Base-by-base conservation (phyloP, 1,140 invertebrate genomes). In the Scylla paramamosain region DNA sequence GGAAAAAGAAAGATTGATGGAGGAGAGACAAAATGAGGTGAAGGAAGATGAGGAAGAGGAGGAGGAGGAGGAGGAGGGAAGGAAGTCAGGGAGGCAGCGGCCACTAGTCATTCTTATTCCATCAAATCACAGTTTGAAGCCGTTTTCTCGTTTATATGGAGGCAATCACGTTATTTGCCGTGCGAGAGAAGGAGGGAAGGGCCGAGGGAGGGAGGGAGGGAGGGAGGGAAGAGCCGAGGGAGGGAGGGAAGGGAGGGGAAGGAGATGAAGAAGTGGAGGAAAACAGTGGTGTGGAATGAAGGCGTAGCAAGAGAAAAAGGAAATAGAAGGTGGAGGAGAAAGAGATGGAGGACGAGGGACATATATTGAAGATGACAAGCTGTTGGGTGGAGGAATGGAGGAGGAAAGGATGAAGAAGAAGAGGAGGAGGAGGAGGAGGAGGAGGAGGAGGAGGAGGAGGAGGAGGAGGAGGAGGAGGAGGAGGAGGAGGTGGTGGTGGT, bases 71-170 rank as follows among this genome's bases (percentile, higher is more conserved):
- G 28, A 28, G 32, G 45, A 39, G 46, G 45, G 84, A 16, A 84
- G 82, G 67, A 45, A 39, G 48, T 10, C 12, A 31, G 84, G 46
- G 92, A 86, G 83, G 39, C 45, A 39, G 92, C 7, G 39, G 94
- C 48, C 29, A 77, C 82, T 39, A 91, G 95, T 95, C 95, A 95
- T 95, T 95, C 94, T 95, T 95, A 94, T 94, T 94, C 93, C 95
- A 95, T 95, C 95, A 95, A 95, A 95, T 95, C 95, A 95, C 95
- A 92, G 95, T 95, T 95, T 93, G 95, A 92, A 93, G 67, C 77
- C 95, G 94, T 95, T 95, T 95, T 93, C 93, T 45, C 95, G 95
- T 94, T 95, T 95, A 95, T 95, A 95, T 95, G 95, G 89, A 39
- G 93, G 93, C 93, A 94, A 94, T 94, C 89, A 94, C 91, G 94